These are phyloP conservation scores for Patiria pectinifera DNA, from an alignment of 53 echinoderm and acorn worm genomes.

Conservation along the genomic window DNA sequence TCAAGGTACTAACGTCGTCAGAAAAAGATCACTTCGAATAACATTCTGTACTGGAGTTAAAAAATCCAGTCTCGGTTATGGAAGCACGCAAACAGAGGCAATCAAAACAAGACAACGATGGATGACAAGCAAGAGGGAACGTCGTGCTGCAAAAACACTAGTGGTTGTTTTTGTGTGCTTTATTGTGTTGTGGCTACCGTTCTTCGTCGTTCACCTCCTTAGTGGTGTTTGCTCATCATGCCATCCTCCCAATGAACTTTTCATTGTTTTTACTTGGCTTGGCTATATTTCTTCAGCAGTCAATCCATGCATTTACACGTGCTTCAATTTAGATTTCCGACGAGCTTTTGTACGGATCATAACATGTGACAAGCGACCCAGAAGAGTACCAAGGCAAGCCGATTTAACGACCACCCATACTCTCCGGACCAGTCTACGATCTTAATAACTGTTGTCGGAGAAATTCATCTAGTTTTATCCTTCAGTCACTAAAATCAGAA, in stretches of 20 bases:
- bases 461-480: too few species aligned
- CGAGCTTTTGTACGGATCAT: constrained; percentile 90
- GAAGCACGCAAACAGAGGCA: constrained; percentile 84
- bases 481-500: too few species aligned
- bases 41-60: constrained; percentile 72
- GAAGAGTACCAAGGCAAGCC: constrained; percentile 38
- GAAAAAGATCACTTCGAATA: constrained; percentile 79
- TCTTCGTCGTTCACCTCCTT: constrained; percentile 93
- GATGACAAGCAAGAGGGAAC: constrained; percentile 89
- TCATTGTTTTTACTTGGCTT: constrained; percentile 94
- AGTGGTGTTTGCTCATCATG: constrained; percentile 88
- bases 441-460: constrained; percentile 8
- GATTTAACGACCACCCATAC: constrained; percentile 61
- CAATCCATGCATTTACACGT: constrained; percentile 97
- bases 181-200: constrained; percentile 95
- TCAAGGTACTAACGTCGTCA: constrained; percentile 11
- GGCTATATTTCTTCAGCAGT: constrained; percentile 96
- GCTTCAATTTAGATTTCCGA: constrained; percentile 94
- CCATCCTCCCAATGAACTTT: constrained; percentile 84
- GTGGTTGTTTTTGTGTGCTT: constrained; percentile 97
- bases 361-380: constrained; percentile 68
- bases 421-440: constrained; percentile 55
- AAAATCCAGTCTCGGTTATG: constrained; percentile 71
- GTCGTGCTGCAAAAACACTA: constrained; percentile 94
- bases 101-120: constrained; percentile 76